These are phyloP conservation scores for Alloplasta piceator DNA, from an alignment of 2,888 invertebrate species.

Conservation along the genomic window DNA sequence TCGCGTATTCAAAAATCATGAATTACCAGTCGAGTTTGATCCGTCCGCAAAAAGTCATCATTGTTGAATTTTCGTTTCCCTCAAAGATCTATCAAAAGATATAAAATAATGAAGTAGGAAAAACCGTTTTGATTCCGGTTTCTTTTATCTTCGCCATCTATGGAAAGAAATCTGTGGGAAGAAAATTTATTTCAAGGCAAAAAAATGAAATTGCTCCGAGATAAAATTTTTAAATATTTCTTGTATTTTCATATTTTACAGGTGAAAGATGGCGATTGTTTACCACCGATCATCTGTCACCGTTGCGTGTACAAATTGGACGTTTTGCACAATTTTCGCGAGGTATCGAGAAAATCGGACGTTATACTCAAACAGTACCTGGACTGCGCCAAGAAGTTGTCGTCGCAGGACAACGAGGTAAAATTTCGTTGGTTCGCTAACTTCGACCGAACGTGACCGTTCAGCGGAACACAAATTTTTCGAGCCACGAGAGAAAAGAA, in stretches of 20 bases:
- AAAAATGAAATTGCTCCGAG: background rate
- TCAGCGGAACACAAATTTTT: background rate
- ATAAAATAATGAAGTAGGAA: too few relatives aligned
- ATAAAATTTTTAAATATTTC: background rate
- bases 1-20: conserved; percentile 2
- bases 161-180: background rate
- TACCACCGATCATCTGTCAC: conserved; percentile 91
- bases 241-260: conserved; percentile 75
- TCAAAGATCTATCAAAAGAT: background rate
- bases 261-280: conserved; percentile 90
- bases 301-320: conserved; percentile 91
- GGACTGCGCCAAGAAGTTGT: conserved; percentile 87
- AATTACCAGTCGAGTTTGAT: background rate
- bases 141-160: background rate
- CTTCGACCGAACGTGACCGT: background rate
- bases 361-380: conserved; percentile 90
- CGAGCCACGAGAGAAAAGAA: conserved; percentile 11
- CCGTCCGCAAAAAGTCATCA: background rate
- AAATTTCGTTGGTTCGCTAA: conserved; percentile 71
- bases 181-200: background rate
- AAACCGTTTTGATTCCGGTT: background rate
- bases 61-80: background rate
- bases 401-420: conserved; percentile 87
- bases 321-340: conserved; percentile 90
- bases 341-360: conserved; percentile 90